Base-by-base conservation (phyloP, 2,888 invertebrate species). In the Brachyptera putata region DNA sequence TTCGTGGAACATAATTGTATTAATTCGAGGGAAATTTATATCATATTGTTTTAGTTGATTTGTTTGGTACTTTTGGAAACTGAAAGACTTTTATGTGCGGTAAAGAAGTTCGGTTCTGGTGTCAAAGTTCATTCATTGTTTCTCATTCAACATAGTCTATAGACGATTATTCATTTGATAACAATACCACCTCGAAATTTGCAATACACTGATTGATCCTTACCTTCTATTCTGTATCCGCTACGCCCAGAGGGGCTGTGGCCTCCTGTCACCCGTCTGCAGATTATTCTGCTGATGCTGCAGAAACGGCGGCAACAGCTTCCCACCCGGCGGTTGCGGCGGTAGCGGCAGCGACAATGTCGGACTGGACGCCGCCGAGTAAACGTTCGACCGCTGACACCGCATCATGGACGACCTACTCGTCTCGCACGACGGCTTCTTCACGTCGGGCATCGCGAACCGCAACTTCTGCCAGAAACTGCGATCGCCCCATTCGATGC, bases 401-500 rank as follows among this genome's bases (percentile, higher is more conserved):
- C 64, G 55, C 57, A 62, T 36, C 25, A 62, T 56, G 30, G 57
- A 36, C 78, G 82, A 63, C 86, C 83, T 66, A 86, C 86, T 86
- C 67, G 85, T 82, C 63, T 85, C 84, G 18, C 37, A 72, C 82
- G 84, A 73, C 83, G 83, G 76, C 82, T 46, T 80, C 73, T 83
- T 79, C 67, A 84, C 82, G 75, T 91, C 90, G 62, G 95, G 95
- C 84, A 95, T 85, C 58, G 93, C 90, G 72, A 91, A 91, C 72
- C 90, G 85, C 65, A 97, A 79, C 77, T 96, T 95, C 73, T 95
- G 93, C 97, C 97, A 97, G 80, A 97, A 97, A 73, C 92, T 86
- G 73, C 91, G 88, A 77, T 97, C 95, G 65, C 91, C 91, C 89
- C 91, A 93, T 75, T 91, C 90, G 72, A 97, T 86, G 74, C 92